Base-by-base conservation (phyloP, 1,140 invertebrate genomes). In the Nebria ingens region DNA sequence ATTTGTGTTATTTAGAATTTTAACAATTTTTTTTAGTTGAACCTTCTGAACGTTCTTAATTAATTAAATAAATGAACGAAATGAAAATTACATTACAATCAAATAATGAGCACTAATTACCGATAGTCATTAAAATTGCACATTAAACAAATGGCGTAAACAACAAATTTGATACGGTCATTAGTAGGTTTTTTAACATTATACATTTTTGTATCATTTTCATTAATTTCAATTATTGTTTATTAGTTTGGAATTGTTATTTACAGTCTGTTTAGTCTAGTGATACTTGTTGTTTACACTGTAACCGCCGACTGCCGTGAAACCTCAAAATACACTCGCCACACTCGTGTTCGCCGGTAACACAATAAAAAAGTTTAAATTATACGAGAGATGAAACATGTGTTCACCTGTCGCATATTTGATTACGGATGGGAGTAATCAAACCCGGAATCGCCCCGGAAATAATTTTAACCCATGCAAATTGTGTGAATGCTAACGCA, bases 361-460 rank as follows among this genome's bases (percentile, higher is more conserved):
- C 25, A 34, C 25, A 34, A 45, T 12, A 45, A 45, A 45, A 12
- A 17, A 45, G 40, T 45, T 45, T 45, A 45, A 45, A 45, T 45
- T 45, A 45, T 45, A 11, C 40, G 40, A 6, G 40, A 45, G 40
- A 45, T 45, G 40, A 17, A 45, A 45, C 40, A 45, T 45, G 40
- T 45, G 40, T 17, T 45, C 40, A 45, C 40, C 40, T 45, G 40
- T 45, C 40, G 9, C 40, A 45, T 45, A 45, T 45, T 45, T 45
- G 40, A 45, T 45, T 45, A 45, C 40, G 40, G 9, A 11, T 17
- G 40, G 6, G 40, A 45, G 40, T 45, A 45, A 45, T 45, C 40
- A 45, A 17, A 12, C 40, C 40, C 9, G 6, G 25, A n/a, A n/a
- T n/a, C n/a, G n/a, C n/a, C 25, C 17, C 17, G 40, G 40, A 45